Evolutionary conservation across 2,888 invertebrate genomes (phyloP), one percentile per base, ranked within the genome.

Genomic region (Hipparchia sbordonii): DNA sequence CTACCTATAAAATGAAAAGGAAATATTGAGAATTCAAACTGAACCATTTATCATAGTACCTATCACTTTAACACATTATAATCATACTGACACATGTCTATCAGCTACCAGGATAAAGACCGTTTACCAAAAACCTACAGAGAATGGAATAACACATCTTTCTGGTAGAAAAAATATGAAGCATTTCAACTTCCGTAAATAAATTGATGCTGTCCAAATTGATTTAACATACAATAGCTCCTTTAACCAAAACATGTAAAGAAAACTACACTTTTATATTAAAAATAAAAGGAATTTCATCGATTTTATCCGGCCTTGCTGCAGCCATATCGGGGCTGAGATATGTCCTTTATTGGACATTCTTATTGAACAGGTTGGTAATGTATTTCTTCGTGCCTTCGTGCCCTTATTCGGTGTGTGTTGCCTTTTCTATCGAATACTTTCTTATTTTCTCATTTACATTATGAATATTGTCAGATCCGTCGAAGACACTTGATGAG

Each of bases 331-430:
- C 56, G 13, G 13, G 8, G n/a, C 67, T 10, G n/a, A 7, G 46
- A 66, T 54, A 66, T 10, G 54, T 13, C 59, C 48, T 51, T 59
- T 68, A 68, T 51, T 60, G 51, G 23, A 68, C 23, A 68, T 12
- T 48, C 48, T 68, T 51, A 59, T 48, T 60, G 59, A 68, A 67
- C 67, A 57, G 68, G 68, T 59, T 60, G 51, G 48, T 57, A 51
- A 48, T 67, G 45, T 56, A 56, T 68, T 68, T 68, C 23, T 57
- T 60, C 33, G 48, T 59, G 33, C 56, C 23, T 57, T 60, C 33
- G 48, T 59, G 33, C 56, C 60, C 33, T 51, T 60, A 4, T 68
- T 48, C 59, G 23, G 23, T 39, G 60, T 60, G 33, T 57, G 59
- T 68, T 68, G 68, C 12, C 48, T 48, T 45, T 67, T 56, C 56